Evolutionary conservation across 2,797 vertebrate genomes (phyloP).

Genomic region (Esox masquinongy): DNA sequence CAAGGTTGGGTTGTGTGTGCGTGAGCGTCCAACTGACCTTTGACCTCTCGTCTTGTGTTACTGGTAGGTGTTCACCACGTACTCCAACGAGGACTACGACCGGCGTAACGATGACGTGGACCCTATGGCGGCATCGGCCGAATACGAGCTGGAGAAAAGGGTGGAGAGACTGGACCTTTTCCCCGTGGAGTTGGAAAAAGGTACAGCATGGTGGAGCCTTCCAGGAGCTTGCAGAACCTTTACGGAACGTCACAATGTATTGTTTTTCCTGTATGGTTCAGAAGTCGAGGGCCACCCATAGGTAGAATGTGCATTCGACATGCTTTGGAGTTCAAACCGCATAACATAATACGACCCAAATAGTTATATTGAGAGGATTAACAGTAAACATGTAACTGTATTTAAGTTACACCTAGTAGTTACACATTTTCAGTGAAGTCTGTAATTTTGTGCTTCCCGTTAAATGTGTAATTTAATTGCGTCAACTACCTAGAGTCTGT

Average conservation of each 20-base stretch:
- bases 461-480: not conserved
- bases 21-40: not conserved
- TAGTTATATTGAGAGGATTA: not conserved
- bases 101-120: conserved; percentile 95
- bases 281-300: not conserved
- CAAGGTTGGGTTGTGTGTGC: not conserved
- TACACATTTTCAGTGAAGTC: conserved; percentile 11
- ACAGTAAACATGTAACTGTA: not conserved
- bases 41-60: not conserved
- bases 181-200: conserved; percentile 95
- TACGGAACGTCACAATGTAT: not conserved
- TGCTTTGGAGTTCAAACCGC: not conserved
- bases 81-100: conserved; percentile 95
- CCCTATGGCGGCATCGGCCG: conserved; percentile 95
- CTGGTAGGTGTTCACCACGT: conserved; percentile 94
- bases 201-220: conserved; percentile 57
- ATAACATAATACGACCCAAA: not conserved
- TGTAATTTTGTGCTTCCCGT: not conserved
- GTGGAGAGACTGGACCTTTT: conserved; percentile 96
- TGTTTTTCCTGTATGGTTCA: not conserved
- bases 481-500: not conserved
- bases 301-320: not conserved
- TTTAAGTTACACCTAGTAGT: conserved; percentile 16
- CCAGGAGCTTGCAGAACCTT: not conserved
- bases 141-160: conserved; percentile 96